Percentiles rank a stretch among this genome's conserved stretches.
These are phyloP conservation scores for Passer domesticus DNA, from an alignment of 2,113 vertebrate species.

Conservation along the genomic window DNA sequence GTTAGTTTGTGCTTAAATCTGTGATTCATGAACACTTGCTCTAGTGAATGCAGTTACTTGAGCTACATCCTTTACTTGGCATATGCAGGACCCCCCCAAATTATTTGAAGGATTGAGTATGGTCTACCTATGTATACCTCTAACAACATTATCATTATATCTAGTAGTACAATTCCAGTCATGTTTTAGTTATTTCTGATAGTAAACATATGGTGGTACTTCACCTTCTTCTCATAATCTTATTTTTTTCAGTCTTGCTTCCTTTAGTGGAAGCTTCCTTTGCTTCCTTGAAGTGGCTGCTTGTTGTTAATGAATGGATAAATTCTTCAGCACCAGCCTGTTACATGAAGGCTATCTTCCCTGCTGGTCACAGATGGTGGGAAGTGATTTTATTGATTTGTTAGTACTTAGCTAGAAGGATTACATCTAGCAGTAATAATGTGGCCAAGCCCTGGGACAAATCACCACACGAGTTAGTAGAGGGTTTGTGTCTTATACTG, in stretches of 20 bases:
- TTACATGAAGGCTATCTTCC: not conserved
- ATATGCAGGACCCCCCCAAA: not conserved
- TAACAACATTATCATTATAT: not conserved
- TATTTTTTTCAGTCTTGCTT: not conserved
- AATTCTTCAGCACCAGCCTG: not conserved
- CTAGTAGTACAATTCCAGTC: not conserved
- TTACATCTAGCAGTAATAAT: conserved; percentile 5
- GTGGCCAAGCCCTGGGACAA: not conserved
- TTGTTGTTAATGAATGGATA: not conserved
- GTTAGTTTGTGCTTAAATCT: not conserved
- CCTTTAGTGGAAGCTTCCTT: not conserved
- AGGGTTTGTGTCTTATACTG: conserved; percentile 20
- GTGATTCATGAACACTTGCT: not conserved
- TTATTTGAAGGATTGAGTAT: not conserved
- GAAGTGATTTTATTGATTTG: conserved; percentile 32
- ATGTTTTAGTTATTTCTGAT: not conserved
- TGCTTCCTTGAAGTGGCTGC: not conserved
- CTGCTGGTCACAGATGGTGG: not conserved
- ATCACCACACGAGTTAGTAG: not conserved
- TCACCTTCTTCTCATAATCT: not conserved
- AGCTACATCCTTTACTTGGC: not conserved
- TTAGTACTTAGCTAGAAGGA: conserved; percentile 28
- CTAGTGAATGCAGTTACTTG: not conserved
- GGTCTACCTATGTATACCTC: not conserved
- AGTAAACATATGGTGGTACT: not conserved